phyloP scores from a whole-genome alignment of 1,140 invertebrate species.

The Caerostris extrusa region DNA sequence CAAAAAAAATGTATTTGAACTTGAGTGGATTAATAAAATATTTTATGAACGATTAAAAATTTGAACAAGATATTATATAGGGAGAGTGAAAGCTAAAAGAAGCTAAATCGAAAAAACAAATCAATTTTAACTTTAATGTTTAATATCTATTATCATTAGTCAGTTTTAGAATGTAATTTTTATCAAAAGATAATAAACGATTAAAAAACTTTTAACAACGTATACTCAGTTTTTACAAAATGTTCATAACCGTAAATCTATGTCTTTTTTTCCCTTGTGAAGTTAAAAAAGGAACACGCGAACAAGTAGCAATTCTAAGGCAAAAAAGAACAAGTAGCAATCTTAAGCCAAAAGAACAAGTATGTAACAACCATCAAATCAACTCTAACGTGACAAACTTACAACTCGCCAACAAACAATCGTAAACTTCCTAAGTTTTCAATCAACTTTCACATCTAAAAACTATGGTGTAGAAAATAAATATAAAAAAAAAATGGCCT shows the following conservation, averaged over 20 bases:
- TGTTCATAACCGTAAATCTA: not conserved
- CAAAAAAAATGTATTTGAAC: no score
- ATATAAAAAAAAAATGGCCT: constrained; percentile 22
- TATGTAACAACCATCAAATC: constrained; percentile 67
- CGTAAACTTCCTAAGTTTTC: constrained; percentile 75
- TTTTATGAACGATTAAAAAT: no score
- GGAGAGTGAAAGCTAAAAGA: no score
- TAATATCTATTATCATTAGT: no score
- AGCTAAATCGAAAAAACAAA: no score
- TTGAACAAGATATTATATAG: no score
- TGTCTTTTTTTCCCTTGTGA: not conserved
- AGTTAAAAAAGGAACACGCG: not conserved
- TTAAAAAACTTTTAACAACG: no score
- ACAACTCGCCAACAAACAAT: constrained; percentile 73
- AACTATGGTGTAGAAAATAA: constrained; percentile 54
- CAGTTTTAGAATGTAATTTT: no score
- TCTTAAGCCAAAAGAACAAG: constrained; percentile 38
- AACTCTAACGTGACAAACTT: constrained; percentile 74
- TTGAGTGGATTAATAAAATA: no score
- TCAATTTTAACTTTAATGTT: no score
- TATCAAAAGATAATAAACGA: no score
- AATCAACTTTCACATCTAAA: constrained; percentile 72
- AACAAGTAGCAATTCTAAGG: constrained; percentile 23
- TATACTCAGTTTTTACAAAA: not conserved
- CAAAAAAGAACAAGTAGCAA: constrained; percentile 47